phyloP scores from a whole-genome alignment of 2,797 vertebrate genomes.

The Coendou prehensilis region DNA sequence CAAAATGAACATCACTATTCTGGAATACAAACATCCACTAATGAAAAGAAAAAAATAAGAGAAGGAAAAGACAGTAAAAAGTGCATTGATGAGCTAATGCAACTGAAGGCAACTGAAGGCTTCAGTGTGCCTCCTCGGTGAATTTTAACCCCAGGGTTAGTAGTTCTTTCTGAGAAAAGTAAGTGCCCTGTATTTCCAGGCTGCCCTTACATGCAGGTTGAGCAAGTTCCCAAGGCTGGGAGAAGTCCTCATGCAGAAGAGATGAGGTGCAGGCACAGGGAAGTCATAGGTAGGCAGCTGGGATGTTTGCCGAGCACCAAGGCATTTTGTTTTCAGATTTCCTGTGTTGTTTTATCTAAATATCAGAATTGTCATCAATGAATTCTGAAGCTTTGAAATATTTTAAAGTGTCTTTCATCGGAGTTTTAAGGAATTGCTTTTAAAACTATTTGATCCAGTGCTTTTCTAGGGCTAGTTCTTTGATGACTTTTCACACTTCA shows the following conservation, averaged over 20 bases:
- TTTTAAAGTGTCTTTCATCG: background rate
- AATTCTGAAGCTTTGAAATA: conserved; percentile 10
- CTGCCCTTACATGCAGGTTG: background rate
- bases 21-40: background rate
- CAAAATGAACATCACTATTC: background rate
- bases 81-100: background rate
- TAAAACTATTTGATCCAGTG: background rate
- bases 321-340: background rate
- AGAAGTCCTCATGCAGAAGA: background rate
- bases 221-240: background rate
- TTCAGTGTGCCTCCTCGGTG: background rate
- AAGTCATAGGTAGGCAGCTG: background rate
- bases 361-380: background rate
- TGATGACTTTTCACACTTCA: background rate
- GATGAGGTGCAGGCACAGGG: background rate
- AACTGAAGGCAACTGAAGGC: background rate
- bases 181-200: background rate
- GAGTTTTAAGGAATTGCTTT: background rate
- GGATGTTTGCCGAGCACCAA: background rate
- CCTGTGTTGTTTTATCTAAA: background rate
- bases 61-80: background rate
- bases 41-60: background rate
- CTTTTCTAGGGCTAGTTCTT: background rate
- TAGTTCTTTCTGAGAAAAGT: background rate
- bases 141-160: background rate